Percentiles rank a stretch among this genome's conserved stretches.
Evolutionary conservation across 2,888 invertebrate species (phyloP).

Genomic region (Dromius quadrimaculatus): DNA sequence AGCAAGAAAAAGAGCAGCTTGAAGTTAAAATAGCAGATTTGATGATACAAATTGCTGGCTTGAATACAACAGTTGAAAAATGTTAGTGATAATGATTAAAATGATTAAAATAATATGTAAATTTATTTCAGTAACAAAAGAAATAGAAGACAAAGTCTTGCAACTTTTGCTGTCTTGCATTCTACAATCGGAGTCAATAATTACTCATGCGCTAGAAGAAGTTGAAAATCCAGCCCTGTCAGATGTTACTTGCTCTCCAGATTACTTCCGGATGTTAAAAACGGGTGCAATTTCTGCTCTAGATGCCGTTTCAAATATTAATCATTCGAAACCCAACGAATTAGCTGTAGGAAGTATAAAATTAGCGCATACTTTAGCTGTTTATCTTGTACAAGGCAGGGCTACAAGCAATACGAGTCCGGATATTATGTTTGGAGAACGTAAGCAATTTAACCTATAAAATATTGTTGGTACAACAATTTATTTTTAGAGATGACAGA

Average conservation of each 20-base stretch:
- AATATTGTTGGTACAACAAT: constrained; percentile 16
- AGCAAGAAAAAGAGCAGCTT: constrained; percentile 76
- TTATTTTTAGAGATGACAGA: constrained; percentile 70
- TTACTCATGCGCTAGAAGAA: constrained; percentile 67
- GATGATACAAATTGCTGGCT: constrained; percentile 67
- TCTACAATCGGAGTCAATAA: constrained; percentile 62
- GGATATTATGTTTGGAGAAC: constrained; percentile 75
- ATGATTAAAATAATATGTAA: neutral
- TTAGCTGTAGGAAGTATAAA: constrained; percentile 66
- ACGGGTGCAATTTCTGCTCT: constrained; percentile 64
- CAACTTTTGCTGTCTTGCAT: constrained; percentile 61
- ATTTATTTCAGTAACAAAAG: neutral
- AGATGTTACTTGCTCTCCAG: constrained; percentile 75
- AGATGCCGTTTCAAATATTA: constrained; percentile 62
- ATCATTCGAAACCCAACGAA: constrained; percentile 63
- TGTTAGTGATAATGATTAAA: constrained; percentile 63
- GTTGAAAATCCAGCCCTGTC: constrained; percentile 78
- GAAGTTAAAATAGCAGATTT: constrained; percentile 72
- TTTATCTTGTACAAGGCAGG: constrained; percentile 78
- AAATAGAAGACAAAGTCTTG: constrained; percentile 54
- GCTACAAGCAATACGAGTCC: constrained; percentile 82
- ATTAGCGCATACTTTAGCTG: constrained; percentile 72
- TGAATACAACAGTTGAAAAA: constrained; percentile 61
- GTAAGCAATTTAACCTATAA: constrained; percentile 65
- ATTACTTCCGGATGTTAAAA: constrained; percentile 69